Evolutionary conservation across 2,113 vertebrate species (phyloP), one percentile per base, ranked within the genome.

Genomic region (Meriones unguiculatus): DNA sequence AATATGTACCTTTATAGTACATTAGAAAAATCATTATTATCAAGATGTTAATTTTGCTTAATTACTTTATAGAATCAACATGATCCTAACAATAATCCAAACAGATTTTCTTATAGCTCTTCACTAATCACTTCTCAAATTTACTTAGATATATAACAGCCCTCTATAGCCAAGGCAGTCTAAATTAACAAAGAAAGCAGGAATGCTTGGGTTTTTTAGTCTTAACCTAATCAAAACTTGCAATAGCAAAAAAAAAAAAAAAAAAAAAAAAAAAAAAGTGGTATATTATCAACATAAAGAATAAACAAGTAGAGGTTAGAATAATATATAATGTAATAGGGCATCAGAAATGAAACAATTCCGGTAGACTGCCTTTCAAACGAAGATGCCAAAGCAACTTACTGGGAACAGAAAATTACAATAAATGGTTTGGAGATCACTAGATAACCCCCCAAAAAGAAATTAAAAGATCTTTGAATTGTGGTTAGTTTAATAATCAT

Each of bases 141-240:
- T 86, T 73, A 73, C 25, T 84, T 90, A 82, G 8, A 86, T 70
- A 86, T 57, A 52, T 1, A 88, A 25, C 81, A 5, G 32, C 77
- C 20, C 10, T 93, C 24, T n/a, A 30, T 54, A 90, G 22, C 38
- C 8, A 84, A 94, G 92, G 57, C 6, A 67, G 82, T 69, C 57
- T 88, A 32, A 32, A n/a, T 41, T 75, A 82, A 82, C 80, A 69
- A 32, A 80, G 7, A 70, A 87, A 76, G 2, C 30, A 52, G 0
- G 17, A 94, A 10, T 14, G n/a, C 1, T 87, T 59, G 25, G 20
- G 69, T 20, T 52, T 73, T 57, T 24, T 70, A 92, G 88, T 35
- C 25, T n/a, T 57, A 89, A 77, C n/a, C 91, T 90, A 24, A 87
- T 85, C 59, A 88, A 87, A 95, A 94, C 38, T 38, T 89, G 12